Conservation (phyloP, 1,140 invertebrate species). For the Drosophila malerkotliana region DNA sequence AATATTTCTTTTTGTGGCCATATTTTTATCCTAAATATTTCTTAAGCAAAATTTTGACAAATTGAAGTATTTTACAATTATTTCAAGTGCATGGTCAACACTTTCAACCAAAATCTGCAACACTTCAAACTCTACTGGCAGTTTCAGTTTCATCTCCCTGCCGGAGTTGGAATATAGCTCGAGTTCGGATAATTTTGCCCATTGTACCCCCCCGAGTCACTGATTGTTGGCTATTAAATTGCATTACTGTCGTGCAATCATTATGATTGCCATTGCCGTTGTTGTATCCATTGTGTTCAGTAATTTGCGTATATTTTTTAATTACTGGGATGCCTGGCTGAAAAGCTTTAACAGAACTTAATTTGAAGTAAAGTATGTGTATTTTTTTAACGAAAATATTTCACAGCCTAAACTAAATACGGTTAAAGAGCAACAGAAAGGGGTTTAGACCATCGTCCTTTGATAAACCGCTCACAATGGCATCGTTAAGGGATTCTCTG, state of each 20-base stretch:
- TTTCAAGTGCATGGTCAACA: constrained; percentile 31
- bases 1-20: too few relatives aligned
- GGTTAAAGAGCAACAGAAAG: not conserved
- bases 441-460: not conserved
- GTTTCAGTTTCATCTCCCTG: constrained; percentile 35
- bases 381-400: too few relatives aligned
- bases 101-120: constrained; percentile 80
- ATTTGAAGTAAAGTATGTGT: not conserved
- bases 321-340: constrained; percentile 34
- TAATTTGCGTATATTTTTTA: constrained; percentile 62
- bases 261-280: constrained; percentile 53
- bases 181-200: constrained; percentile 49
- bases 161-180: constrained; percentile 45
- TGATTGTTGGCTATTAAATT: constrained; percentile 69
- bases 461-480: constrained; percentile 12
- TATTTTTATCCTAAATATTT: too few relatives aligned
- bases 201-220: constrained; percentile 16
- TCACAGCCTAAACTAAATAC: not conserved
- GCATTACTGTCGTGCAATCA: constrained; percentile 74
- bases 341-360: not conserved
- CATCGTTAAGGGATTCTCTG: constrained; percentile 24
- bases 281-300: constrained; percentile 30
- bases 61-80: not conserved
- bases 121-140: constrained; percentile 65
- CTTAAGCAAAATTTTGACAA: too few relatives aligned